These are phyloP conservation scores for Hippopotamus amphibius DNA, from an alignment of 2,113 vertebrate genomes.

Conservation along the genomic window DNA sequence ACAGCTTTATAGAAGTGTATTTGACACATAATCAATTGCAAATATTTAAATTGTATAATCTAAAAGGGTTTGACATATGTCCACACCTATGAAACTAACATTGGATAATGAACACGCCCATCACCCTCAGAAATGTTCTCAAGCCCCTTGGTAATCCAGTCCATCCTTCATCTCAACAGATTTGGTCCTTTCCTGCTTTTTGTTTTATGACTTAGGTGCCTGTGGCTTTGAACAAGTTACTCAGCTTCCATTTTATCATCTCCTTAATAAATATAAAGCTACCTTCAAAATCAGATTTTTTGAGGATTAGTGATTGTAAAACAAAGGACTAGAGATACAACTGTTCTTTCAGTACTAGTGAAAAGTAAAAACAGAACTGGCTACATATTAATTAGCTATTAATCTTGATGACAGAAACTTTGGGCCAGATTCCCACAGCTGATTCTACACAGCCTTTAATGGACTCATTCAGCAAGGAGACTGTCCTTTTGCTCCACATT, in stretches of 20 bases:
- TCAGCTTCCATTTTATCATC: slow-evolving; percentile 18
- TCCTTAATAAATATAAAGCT: slow-evolving; percentile 23
- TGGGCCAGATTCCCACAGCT: background rate
- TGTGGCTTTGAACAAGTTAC: background rate
- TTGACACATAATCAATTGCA: background rate
- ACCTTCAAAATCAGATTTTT: background rate
- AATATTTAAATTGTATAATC: background rate
- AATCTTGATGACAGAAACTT: slow-evolving; percentile 8
- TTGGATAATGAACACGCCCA: background rate
- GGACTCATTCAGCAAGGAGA: background rate
- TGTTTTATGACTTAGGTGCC: background rate
- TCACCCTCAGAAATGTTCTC: background rate
- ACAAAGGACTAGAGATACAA: background rate
- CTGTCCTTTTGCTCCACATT: background rate
- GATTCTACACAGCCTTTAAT: background rate
- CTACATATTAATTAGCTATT: background rate
- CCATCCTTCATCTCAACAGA: background rate
- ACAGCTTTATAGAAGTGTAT: background rate
- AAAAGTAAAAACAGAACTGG: background rate
- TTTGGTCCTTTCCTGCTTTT: background rate
- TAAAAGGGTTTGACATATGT: background rate
- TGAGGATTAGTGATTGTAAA: slow-evolving; percentile 12
- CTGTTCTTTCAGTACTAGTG: background rate
- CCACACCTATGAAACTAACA: background rate
- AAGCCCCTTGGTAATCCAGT: background rate